These are phyloP conservation scores for Ceraclea dissimilis DNA, from an alignment of 2,888 invertebrate genomes.

Conservation along the genomic window DNA sequence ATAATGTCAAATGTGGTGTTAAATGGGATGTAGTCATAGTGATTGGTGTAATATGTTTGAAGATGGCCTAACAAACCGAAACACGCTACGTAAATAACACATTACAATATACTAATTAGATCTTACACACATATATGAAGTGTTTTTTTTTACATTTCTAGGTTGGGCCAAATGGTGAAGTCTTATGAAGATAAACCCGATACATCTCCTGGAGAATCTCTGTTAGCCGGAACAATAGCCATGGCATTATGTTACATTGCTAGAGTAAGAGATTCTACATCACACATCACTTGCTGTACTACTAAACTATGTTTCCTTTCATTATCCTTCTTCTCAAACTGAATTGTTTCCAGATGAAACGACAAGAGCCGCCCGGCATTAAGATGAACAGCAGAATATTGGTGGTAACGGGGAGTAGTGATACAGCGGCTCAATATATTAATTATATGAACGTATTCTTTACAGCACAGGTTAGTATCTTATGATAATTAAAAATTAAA, in stretches of 20 bases:
- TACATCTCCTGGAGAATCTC: slow-evolving; percentile 53
- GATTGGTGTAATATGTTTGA: too few relatives aligned
- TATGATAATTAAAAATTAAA: background rate
- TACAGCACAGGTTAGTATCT: slow-evolving; percentile 70
- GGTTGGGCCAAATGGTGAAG: slow-evolving; percentile 43
- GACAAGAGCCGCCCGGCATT: slow-evolving; percentile 54
- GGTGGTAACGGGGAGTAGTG: slow-evolving; percentile 83
- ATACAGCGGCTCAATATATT: slow-evolving; percentile 93
- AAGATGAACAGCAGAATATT: slow-evolving; percentile 71
- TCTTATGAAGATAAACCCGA: slow-evolving; percentile 46
- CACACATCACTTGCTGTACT: too few relatives aligned
- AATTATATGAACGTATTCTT: slow-evolving; percentile 99
- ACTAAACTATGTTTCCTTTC: too few relatives aligned
- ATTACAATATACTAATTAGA: too few relatives aligned
- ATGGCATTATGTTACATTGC: slow-evolving; percentile 87
- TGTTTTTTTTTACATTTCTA: slow-evolving; percentile 29
- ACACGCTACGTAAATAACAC: too few relatives aligned
- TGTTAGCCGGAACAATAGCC: slow-evolving; percentile 83
- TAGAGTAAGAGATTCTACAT: slow-evolving; percentile 39
- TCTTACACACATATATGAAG: too few relatives aligned
- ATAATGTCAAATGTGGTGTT: too few relatives aligned
- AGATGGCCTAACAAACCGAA: too few relatives aligned
- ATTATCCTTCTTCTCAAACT: too few relatives aligned
- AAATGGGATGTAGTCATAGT: too few relatives aligned
- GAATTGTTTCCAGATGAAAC: slow-evolving; percentile 39